Base-by-base conservation (phyloP, 2,113 vertebrate genomes). In the Otus sunia region DNA sequence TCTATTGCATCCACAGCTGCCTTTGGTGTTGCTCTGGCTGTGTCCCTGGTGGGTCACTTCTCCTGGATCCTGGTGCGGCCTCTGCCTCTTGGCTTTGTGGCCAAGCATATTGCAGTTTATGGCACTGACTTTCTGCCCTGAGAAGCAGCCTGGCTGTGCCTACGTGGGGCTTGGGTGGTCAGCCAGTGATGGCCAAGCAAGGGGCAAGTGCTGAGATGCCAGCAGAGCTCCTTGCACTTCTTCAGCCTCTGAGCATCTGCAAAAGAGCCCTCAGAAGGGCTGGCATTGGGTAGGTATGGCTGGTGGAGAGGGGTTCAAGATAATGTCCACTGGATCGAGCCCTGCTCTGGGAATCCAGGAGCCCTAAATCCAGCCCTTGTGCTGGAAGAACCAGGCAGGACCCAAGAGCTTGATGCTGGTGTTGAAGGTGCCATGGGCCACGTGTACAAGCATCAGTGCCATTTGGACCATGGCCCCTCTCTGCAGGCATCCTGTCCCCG, bases 401-500 rank as follows among this genome's bases (percentile, higher is more conserved):
- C 22, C 10, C 16, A 0, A 27, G 41, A 23, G 20, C 2, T 0
- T 0, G 19, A 4, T 43, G 9, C 22, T 0, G 6, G 41, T 7
- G 15, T 5, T 14, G 19, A 26, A 37, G 68, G 47, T 41, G 25
- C 22, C 13, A 5, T 6, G 49, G 49, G 14, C 14, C 12, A 15
- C 1, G 2, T 7, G 53, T 5, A 7, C 5, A 19, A 49, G 76
- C 6, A 26, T 22, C 8, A 5, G 37, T 32, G 77, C 66, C 16
- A 2, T 2, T 88, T 69, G 58, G 29, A 37, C 22, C n/a, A 0
- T 0, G 6, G 1, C 21, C 23, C 26, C 4, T 52, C 34, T 52
- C 45, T 0, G 0, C 36, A 19, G 15, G 1, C 29, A 36, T 9
- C 63, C 36, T 7, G 1, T 2, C 43, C n/a, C 39, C 2, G 1